Percentiles rank a stretch among this genome's conserved stretches.
Conservation (phyloP, 2,113 vertebrate genomes). For the Aptenodytes patagonicus region DNA sequence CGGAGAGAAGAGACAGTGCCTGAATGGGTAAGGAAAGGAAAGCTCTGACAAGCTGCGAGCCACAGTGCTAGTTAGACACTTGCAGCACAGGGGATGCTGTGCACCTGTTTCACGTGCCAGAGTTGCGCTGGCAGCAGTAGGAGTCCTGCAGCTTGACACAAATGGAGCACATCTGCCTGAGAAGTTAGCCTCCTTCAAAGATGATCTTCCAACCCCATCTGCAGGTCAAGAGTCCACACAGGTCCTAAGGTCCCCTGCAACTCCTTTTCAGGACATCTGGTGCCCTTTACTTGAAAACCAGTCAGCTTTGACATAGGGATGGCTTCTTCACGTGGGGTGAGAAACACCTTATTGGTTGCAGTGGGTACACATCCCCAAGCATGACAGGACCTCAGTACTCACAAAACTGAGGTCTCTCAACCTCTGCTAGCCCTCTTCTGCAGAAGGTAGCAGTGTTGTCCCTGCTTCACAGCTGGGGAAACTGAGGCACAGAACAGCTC, state of each 20-base stretch:
- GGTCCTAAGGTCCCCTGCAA: not conserved
- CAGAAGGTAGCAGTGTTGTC: not conserved
- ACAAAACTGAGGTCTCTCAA: not conserved
- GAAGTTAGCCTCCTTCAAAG: not conserved
- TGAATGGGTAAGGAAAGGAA: not conserved
- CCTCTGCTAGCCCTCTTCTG: not conserved
- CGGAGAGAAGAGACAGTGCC: not conserved
- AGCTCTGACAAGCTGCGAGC: not conserved
- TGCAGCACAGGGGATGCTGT: not conserved
- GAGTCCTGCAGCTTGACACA: fast-evolving
- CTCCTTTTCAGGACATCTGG: not conserved
- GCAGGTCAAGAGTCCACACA: not conserved
- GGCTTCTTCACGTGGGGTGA: fast-evolving
- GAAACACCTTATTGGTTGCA: not conserved
- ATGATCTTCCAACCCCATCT: not conserved
- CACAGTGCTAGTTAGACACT: fast-evolving
- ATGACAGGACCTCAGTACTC: not conserved
- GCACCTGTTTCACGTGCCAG: fast-evolving
- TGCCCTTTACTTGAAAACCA: not conserved
- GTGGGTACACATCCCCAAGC: not conserved
- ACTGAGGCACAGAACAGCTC: not conserved
- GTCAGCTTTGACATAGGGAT: not conserved
- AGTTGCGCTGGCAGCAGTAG: fast-evolving
- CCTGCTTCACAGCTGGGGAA: not conserved
- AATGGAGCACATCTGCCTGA: fast-evolving